Evolutionary conservation across 2,888 invertebrate species (phyloP), one percentile per base, ranked within the genome.

Genomic region (Xestoiulus laeticollis): DNA sequence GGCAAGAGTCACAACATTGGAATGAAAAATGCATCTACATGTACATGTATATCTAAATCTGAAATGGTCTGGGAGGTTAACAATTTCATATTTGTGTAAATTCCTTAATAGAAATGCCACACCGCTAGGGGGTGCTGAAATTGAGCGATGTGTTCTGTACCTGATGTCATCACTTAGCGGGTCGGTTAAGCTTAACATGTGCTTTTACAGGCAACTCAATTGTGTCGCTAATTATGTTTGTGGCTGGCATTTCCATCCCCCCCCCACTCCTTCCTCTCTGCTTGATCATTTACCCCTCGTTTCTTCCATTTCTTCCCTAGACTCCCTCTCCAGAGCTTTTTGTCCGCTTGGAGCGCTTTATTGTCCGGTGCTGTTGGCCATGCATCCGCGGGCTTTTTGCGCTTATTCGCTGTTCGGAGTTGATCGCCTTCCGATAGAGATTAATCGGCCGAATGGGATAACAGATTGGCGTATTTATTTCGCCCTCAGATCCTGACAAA

Each of bases 381-480:
- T n/a, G 3, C 68, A 22, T 26, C 8, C 8, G n/a, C 68, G n/a
- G n/a, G n/a, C n/a, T 22, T 68, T 68, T 26, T 2, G n/a, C n/a
- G 26, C 68, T 3, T 8, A 68, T 26, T 26, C 85, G 85, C 16
- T 43, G 19, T 19, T 59, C 5, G 16, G 33, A 10, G 32, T 14
- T 83, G 87, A 87, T 87, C 82, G 82, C 87, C 87, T 87, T 87
- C 87, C 87, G 87, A 87, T 87, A 87, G 82, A 87, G 87, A 87
- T 87, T 87, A 87, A 87, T 87, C 32, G 83, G 26, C 32, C 26
- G 22, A n/a, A 12, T 22, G 32, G 87, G 87, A 87, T 87, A 87
- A 87, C 87, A 87, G 87, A 87, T 87, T 87, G 82, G 30, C 87
- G 83, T 83, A 87, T 87, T 87, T 82, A 82, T 87, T 78, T 87